A percentile compares a stretch with the other conserved stretches of the same genome.
Evolutionary conservation across 2,888 invertebrate species (phyloP).

Genomic region (Dynastes maya): DNA sequence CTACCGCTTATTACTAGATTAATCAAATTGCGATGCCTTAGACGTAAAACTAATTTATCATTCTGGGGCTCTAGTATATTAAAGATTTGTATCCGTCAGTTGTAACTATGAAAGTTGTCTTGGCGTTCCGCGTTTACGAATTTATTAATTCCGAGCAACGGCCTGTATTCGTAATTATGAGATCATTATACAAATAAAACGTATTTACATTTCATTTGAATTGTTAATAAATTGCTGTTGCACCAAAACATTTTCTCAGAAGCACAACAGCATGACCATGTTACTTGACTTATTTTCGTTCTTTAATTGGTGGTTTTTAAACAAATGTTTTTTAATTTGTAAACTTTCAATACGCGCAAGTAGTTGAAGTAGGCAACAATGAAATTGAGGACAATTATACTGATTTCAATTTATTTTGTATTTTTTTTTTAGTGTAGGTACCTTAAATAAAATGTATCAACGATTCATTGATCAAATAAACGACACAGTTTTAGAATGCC

Average conservation of each 20-base stretch:
- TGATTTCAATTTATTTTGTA: no score
- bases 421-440: no score
- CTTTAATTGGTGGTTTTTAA: not conserved
- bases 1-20: not conserved
- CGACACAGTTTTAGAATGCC: no score
- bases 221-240: constrained; percentile 40
- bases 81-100: not conserved
- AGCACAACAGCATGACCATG: constrained; percentile 14
- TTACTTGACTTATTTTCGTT: not conserved
- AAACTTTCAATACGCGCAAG: not conserved
- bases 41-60: not conserved
- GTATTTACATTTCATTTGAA: constrained; percentile 41
- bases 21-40: not conserved
- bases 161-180: constrained; percentile 23
- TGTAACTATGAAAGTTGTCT: not conserved
- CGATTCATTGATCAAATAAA: no score
- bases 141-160: constrained; percentile 34
- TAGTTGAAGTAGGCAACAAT: no score
- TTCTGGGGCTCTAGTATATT: not conserved
- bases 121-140: no score
- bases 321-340: not conserved
- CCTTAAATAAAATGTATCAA: no score
- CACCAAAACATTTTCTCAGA: constrained; percentile 32
- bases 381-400: no score
- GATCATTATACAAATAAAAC: constrained; percentile 42